Evolutionary conservation across 2,113 vertebrate genomes (phyloP), one percentile per base, ranked within the genome.

Genomic region (Ciconia boyciana): DNA sequence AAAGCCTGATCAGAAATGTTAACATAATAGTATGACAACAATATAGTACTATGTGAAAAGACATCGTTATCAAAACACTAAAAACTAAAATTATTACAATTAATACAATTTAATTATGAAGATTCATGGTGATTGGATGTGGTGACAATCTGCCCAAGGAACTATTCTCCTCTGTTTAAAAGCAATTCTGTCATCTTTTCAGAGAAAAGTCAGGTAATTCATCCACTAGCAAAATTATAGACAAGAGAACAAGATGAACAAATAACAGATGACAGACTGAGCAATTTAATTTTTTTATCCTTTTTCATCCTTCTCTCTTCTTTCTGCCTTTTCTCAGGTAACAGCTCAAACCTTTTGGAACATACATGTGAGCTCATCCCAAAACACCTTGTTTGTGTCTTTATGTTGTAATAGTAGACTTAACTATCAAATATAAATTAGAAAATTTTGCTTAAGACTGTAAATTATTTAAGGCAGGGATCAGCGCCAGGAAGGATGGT

Each of bases 31-130:
- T 70, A 13, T 43, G 58, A 81, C 68, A 92, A 60, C 29, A 84
- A 49, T 52, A 69, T 32, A 74, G 71, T 11, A 65, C 58, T 51
- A 6, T 6, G 10, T 76, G 75, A 94, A 93, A 76, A 90, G 70
- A 72, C 16, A 48, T 60, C 5, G 24, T 69, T 90, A 85, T 64
- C 88, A 85, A 83, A 84, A 85, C n/a, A 78, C 46, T 69, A 54
- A 92, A 93, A 92, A n/a, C 62, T 90, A 65, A 94, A 90, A 86
- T 80, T 60, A 90, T 57, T 92, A 39, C 75, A 76, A 64, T 94
- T 85, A 92, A 88, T 91, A 71, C 9, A 79, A 57, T 65, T 83
- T 72, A 69, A 60, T 85, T 80, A 41, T 36, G 49, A 85, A 92
- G 65, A 72, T 68, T 81, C 36, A 6, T 9, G 24, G 39, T 62